A percentile compares a stretch with the other conserved stretches of the same genome.
phyloP scores from a whole-genome alignment of 2,797 vertebrate species.

The Lepus oiostolus region DNA sequence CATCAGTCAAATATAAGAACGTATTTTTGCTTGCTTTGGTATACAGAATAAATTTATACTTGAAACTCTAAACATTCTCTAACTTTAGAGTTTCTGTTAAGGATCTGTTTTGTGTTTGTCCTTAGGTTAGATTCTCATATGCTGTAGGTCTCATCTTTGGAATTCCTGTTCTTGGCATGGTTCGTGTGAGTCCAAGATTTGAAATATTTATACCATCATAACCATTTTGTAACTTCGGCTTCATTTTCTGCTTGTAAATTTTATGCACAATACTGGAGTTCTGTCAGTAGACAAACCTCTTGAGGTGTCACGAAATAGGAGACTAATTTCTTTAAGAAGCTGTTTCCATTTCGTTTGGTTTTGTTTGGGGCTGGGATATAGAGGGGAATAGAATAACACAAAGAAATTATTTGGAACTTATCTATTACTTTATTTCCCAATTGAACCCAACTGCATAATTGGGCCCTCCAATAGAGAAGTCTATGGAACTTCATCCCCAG shows the following conservation, averaged over 20 bases:
- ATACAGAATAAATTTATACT: not conserved
- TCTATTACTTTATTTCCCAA: conserved; percentile 29
- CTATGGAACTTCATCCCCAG: not conserved
- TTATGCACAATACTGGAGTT: conserved; percentile 18
- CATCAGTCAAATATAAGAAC: not conserved
- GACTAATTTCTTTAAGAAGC: not conserved
- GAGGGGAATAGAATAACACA: not conserved
- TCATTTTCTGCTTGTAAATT: conserved; percentile 32
- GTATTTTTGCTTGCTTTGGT: not conserved
- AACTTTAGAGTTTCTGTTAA: not conserved
- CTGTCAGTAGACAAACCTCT: not conserved
- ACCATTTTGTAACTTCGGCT: not conserved
- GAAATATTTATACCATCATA: conserved; percentile 1
- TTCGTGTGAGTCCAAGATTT: not conserved
- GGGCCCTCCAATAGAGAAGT: not conserved
- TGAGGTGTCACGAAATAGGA: not conserved
- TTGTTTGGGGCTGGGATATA: not conserved
- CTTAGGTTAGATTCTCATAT: not conserved
- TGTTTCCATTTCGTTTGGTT: conserved; percentile 5
- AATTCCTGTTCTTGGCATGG: not conserved
- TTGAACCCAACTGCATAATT: conserved; percentile 19
- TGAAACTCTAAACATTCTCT: not conserved
- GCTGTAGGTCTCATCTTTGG: not conserved
- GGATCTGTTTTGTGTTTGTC: conserved; percentile 1
- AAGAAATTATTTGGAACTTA: conserved; percentile 40